Evolutionary conservation across 2,113 vertebrate genomes (phyloP).

Genomic region (Dasyurus viverrinus): DNA sequence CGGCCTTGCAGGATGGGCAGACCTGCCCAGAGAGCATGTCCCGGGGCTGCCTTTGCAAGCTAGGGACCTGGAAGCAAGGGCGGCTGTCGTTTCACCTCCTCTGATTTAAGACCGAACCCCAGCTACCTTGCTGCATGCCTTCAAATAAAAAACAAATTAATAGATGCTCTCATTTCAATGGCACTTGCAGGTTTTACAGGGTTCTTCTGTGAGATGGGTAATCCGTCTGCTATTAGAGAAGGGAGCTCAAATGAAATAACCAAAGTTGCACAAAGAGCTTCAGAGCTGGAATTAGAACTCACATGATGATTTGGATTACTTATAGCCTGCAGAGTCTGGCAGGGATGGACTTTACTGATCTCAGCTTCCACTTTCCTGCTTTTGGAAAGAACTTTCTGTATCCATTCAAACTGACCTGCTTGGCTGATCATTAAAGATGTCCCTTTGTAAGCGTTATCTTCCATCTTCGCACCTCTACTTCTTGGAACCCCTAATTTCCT

Average conservation of each 20-base stretch:
- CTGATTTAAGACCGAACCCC: neutral
- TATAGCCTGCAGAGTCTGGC: neutral
- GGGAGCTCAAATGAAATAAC: neutral
- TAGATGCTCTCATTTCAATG: neutral
- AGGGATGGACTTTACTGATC: neutral
- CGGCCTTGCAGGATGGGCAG: neutral
- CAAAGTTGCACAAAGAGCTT: neutral
- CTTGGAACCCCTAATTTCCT: neutral
- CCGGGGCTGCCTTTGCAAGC: neutral
- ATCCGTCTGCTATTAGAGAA: neutral
- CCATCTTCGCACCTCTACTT: neutral
- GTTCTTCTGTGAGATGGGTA: neutral
- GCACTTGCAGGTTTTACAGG: neutral
- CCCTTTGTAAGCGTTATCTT: neutral
- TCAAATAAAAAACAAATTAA: neutral
- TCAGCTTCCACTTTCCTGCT: neutral
- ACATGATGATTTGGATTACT: neutral
- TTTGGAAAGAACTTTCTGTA: neutral
- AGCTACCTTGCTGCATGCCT: neutral
- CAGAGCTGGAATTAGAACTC: neutral
- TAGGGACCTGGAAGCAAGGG: neutral
- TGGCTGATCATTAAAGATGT: neutral
- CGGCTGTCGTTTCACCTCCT: neutral
- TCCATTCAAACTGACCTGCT: neutral
- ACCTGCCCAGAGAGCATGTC: neutral